Base-by-base conservation (phyloP, 2,797 vertebrate species). In the Discoglossus pictus region DNA sequence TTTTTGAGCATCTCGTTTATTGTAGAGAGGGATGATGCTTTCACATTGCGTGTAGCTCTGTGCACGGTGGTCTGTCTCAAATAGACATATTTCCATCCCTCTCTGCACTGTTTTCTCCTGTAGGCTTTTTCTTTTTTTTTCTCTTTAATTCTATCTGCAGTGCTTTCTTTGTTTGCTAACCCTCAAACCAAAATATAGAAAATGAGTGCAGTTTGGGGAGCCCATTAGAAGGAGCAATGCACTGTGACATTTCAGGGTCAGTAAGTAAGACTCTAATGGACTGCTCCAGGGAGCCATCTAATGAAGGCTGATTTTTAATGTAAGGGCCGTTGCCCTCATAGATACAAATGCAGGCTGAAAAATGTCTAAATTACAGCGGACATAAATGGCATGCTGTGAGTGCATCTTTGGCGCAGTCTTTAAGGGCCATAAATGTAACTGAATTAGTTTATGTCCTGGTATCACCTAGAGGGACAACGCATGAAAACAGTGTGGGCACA, bases 331-430 rank as follows among this genome's bases (percentile, higher is more conserved):
- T 83, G 77, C 74, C 73, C 52, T 80, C 67, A 65, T 61, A 66
- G 72, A 74, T 80, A 77, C 75, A 81, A 82, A 79, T 78, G 65
- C 69, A 76, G 66, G 78, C 61, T 79, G 78, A 83, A 81, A 74
- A 81, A 82, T 76, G 42, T 75, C 61, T 75, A 74, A 81, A 83
- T 85, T 83, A 75, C 47, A 78, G 71, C 68, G 54, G 44, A 70
- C 68, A 75, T 53, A 69, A 81, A 55, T 47, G 70, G 63, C 5
- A 1, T 76, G 71, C 73, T 79, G 76, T 73, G 79, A 74, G 46
- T 55, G 59, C 54, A 72, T 53, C 73, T 68, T 76, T 80, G 50
- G 42, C 56, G 72, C 50, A 5, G 12, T 35, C 80, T 55, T 78
- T 77, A 77, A 58, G 78, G 75, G 61, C 68, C 65, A 36, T 61